Base-by-base conservation (phyloP, 2,888 invertebrate species). In the Drosophila infuscata region DNA sequence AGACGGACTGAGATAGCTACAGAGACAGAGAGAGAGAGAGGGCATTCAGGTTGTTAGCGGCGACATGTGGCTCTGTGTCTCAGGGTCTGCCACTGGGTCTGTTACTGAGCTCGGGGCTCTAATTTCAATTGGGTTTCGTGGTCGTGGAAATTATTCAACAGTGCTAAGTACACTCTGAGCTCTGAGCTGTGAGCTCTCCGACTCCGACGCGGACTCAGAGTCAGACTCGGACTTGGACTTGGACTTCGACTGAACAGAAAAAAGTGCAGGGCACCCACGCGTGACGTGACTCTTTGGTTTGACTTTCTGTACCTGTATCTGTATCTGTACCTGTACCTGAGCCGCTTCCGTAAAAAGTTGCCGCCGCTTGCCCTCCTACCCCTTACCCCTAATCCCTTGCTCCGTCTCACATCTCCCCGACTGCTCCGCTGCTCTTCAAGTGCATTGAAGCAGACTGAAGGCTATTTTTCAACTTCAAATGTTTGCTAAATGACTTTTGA, bases 381-480 rank as follows among this genome's bases (percentile, higher is more conserved):
- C 64, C 51, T 58, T 74, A 32, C 38, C 54, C 43, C 48, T 59
- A 51, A 43, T 51, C 51, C 33, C 41, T 35, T 43, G 46, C 62
- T 20, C 61, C 35, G 35, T 53, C 46, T 43, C 57, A n/a, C 20
- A 32, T 41, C 49, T n/a, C 30, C 15, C 29, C 52, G 54, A 32
- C 61, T 57, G 63, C 36, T 68, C 57, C 36, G 59, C 30, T 58
- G 70, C 81, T 89, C 88, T 80, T 91, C 88, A 88, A 88, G 89
- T 87, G 91, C 88, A 88, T 91, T 91, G 87, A 89, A 83, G 81
- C 83, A 89, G 89, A 77, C 88, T 91, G 82, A 88, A 89, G 91
- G 90, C 88, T 91, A 91, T 91, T 91, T 91, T 92, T 91, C 90
- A 92, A 89, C 91, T 86, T 86, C 83, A 84, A 87, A 91, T 90